These are phyloP conservation scores for Champsocephalus gunnari DNA, from an alignment of 2,797 vertebrate genomes.

Conservation along the genomic window DNA sequence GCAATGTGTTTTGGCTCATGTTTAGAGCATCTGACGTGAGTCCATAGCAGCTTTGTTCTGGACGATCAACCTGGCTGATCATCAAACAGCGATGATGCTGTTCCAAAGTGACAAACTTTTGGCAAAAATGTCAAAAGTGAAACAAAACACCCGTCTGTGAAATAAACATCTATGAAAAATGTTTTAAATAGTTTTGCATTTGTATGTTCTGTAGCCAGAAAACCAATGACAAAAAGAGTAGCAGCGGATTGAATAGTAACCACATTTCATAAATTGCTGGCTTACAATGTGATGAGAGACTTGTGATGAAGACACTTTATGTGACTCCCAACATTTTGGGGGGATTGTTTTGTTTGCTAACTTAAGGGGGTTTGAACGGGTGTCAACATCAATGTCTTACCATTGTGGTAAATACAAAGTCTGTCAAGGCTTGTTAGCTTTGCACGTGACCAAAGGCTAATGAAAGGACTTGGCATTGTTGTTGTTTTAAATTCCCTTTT, in stretches of 20 bases:
- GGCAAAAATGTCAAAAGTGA: constrained; percentile 31
- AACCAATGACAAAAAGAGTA: constrained; percentile 9
- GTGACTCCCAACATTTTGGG: not conserved
- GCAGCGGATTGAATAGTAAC: constrained; percentile 5
- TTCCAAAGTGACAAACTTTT: constrained; percentile 40
- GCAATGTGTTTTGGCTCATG: constrained; percentile 45
- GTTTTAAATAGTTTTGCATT: not conserved
- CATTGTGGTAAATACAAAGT: too few relatives aligned
- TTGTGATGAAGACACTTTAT: not conserved
- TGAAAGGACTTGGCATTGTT: too few relatives aligned
- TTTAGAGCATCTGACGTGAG: constrained; percentile 49
- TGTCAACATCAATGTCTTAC: not conserved
- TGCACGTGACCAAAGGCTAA: too few relatives aligned
- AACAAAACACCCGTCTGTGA: constrained; percentile 25
- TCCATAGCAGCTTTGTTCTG: constrained; percentile 31
- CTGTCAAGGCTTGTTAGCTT: too few relatives aligned
- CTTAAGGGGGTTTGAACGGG: not conserved
- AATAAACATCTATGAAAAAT: not conserved
- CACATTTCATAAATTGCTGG: not conserved
- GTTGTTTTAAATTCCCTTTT: too few relatives aligned
- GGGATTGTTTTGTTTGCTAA: not conserved
- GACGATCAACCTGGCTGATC: too few relatives aligned
- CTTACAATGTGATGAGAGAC: not conserved
- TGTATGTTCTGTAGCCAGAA: constrained; percentile 13
- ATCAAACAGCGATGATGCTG: constrained; percentile 9